Percentiles rank a stretch among this genome's conserved stretches.
Evolutionary conservation across 2,113 vertebrate species (phyloP).

Genomic region (Xiphophorus maculatus): DNA sequence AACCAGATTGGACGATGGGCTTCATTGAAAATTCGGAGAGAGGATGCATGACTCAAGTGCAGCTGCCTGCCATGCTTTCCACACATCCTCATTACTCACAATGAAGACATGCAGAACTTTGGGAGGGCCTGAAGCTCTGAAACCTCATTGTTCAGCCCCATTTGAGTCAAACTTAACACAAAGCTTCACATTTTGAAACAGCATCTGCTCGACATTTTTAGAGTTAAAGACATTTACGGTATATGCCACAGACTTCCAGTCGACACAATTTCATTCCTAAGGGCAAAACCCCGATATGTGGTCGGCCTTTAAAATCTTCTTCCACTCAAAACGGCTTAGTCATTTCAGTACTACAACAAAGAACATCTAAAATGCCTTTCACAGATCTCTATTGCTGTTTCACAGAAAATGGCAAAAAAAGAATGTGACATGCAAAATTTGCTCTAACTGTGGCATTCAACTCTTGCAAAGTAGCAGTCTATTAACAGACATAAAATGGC

Average conservation of each 20-base stretch:
- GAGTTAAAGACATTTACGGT: slow-evolving; percentile 18
- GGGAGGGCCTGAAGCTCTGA: slow-evolving; percentile 40
- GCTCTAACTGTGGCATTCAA: slow-evolving; percentile 4
- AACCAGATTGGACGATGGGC: slow-evolving; percentile 35
- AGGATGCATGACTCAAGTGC: slow-evolving; percentile 73
- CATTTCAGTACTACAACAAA: slow-evolving; percentile 8
- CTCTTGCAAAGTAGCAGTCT: slow-evolving; percentile 18
- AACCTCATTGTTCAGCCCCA: slow-evolving; percentile 49
- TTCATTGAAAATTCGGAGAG: slow-evolving; percentile 45
- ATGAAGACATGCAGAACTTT: slow-evolving; percentile 58
- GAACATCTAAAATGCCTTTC: not conserved
- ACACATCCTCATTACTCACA: slow-evolving; percentile 78
- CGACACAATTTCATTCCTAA: not conserved
- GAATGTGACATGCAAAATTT: not conserved
- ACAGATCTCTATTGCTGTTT: not conserved
- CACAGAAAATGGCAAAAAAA: not conserved
- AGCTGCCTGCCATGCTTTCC: slow-evolving; percentile 74
- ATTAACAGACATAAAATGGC: slow-evolving; percentile 26
- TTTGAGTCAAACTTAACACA: slow-evolving; percentile 31
- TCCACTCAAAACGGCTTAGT: slow-evolving; percentile 27
- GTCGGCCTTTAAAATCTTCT: slow-evolving; percentile 14
- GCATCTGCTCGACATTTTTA: slow-evolving; percentile 26
- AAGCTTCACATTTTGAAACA: slow-evolving; percentile 25
- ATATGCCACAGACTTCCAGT: slow-evolving; percentile 20
- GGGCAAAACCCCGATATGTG: slow-evolving; percentile 18